Base-by-base conservation (phyloP, 53 echinoderm and acorn worm genomes). In the Crossaster papposus region DNA sequence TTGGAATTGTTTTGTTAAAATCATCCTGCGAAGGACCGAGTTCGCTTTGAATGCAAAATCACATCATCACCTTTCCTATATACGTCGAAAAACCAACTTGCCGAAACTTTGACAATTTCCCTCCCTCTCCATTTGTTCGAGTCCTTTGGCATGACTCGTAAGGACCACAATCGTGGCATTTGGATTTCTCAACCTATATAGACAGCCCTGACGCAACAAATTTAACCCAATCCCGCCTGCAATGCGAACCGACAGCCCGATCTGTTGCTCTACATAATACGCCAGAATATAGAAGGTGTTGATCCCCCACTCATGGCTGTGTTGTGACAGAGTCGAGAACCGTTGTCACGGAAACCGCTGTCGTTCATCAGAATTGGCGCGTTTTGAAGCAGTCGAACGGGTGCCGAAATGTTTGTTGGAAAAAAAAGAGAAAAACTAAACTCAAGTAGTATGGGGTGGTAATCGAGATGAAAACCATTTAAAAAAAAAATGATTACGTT, bases 281-380 rank as follows among this genome's bases (percentile, higher is more conserved):
- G 20, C 28, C 22, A 28, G 38, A 11, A n/a, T 2, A 4, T 24
- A 36, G 64, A n/a, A 82, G 68, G 82, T 82, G 82, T 82, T 82
- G 65, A 82, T 68, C 82, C 82, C 44, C 82, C 44, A n/a, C 24
- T 38, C 8, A 36, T 6, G 26, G 1, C 20, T 26, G 36, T 82
- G 82, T 82, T 82, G 36, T 82, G 82, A 82, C 82, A 82, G 82
- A 82, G 54, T 15, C 17, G 38, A 38, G n/a, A 82, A 34, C 82
- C 24, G 54, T 64, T 51, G 51, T 12, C 82, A n/a, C 38, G 82
- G 82, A 24, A 82, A 82, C 82, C 54, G 82, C 37, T 65, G 28
- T 36, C 36, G 33, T 65, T 65, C 82, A 65, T 82, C 82, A 82
- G 82, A 26, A 44, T 12, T 37, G 28, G 82, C 35, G 65, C 81